Base-by-base conservation (phyloP, 2,797 vertebrate genomes). In the Aplochiton taeniatus region DNA sequence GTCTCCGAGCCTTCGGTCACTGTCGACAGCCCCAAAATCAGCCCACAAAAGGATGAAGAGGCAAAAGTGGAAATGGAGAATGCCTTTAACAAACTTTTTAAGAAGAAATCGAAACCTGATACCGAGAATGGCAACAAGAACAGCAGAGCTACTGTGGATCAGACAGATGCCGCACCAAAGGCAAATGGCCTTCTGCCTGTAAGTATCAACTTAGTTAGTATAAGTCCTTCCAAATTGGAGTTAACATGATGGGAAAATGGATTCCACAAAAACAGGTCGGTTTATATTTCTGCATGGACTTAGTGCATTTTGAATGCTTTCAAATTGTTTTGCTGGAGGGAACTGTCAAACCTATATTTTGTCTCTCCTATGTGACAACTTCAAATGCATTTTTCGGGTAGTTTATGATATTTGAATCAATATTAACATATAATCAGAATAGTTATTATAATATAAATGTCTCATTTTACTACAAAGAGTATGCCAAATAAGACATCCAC, bases 71-170 rank as follows among this genome's bases (percentile, higher is more conserved):
- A 77, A 55, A 86, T 83, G 72, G 3, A 67, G 19, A 80, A 52
- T 13, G 63, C 91, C 66, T 92, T 96, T 0, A 88, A 90, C 66
- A 96, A 89, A 74, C 67, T 95, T 77, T 96, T 97, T 83, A 94
- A 85, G 76, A 90, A 86, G 77, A 90, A 88, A 67, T 44, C 68
- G 61, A 84, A 48, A 46, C 47, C 58, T 20, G 41, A 58, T 9
- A 46, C 46, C 0, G 54, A 69, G 55, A 73, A 8, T 14, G 11
- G 19, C 16, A 0, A 59, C 19, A 77, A 74, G 65, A 84, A 76
- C 48, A 74, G 77, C 31, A 46, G 11, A 0, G 65, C 76, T 49
- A 41, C 11, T 0, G 87, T 70, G n/a, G 78, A 76, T 55, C 70
- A 58, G 49, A 52, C 64, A 0, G 77, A 77, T 65, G 49, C n/a